These are phyloP conservation scores for Rhabdomys dilectus DNA, from an alignment of 2,113 vertebrate species.

Conservation along the genomic window DNA sequence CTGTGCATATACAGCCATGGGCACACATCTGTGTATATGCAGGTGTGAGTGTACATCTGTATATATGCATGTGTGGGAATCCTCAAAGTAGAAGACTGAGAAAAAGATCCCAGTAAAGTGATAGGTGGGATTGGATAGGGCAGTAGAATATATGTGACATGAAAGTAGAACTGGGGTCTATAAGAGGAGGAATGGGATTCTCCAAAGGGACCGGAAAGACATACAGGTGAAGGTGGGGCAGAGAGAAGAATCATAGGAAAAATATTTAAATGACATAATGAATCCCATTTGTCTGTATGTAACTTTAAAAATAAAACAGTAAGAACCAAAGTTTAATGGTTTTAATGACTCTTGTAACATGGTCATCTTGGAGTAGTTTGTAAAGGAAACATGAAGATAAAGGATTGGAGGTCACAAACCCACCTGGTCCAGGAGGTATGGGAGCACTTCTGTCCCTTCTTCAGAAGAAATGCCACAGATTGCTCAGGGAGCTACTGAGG, in stretches of 20 bases:
- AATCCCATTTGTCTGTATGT: not conserved
- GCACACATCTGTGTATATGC: not conserved
- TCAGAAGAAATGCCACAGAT: not conserved
- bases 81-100: not conserved
- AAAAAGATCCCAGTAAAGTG: not conserved
- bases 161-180: not conserved
- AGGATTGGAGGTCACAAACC: not conserved
- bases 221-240: not conserved
- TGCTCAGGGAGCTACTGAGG: not conserved
- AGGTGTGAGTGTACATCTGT: too few relatives aligned
- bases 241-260: not conserved
- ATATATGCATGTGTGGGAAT: not conserved
- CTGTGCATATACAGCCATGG: not conserved
- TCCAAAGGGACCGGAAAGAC: not conserved
- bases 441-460: not conserved
- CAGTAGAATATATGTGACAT: not conserved
- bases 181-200: not conserved
- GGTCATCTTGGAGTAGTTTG: not conserved
- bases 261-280: too few relatives aligned
- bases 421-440: slow-evolving; percentile 5
- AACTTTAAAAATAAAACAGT: not conserved
- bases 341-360: not conserved
- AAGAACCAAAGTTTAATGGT: not conserved
- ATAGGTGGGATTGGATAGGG: not conserved
- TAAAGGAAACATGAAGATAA: not conserved